Base-by-base conservation (phyloP, 1,140 invertebrate genomes). In the Sitodiplosis mosellana region DNA sequence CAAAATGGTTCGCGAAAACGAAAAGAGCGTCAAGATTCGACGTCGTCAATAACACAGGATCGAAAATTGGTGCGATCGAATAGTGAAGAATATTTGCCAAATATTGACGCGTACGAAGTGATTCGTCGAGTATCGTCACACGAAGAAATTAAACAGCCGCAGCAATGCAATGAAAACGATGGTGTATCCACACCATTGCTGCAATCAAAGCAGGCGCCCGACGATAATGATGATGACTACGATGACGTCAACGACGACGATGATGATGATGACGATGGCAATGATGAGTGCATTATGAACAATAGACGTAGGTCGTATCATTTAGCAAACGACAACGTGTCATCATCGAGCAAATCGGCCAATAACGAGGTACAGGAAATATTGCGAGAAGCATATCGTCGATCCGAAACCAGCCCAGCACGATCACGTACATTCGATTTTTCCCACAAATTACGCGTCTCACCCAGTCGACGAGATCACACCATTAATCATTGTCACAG, bases 11-110 rank as follows among this genome's bases (percentile, higher is more conserved):
- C 54, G 63, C 70, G 81, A 49, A 87, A 86, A 61, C 73, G 82
- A 38, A 84, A 84, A 61, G 83, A 87, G 65, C 72, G 80, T 37
- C 74, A 81, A 46, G 81, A 85, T 61, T 73, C 70, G 55, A 66
- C 61, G 45, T 76, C 74, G 22, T 77, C 72, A 34, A 64, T 68
- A 51, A 73, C 67, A 15, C 75, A 78, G 55, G 82, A 87, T 58
- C 71, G 80, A 47, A 87, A 85, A 61, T 71, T 85, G 41, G 77
- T 83, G 54, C 75, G 80, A 66, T 83, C 74, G 46, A 82, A 77
- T 63, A 83, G 80, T 52, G 81, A 83, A 58, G 81, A 77, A 58
- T 51, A 66, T 33, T 56, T 55, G 20, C 61, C 69, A 48, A 64
- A 60, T 45, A 57, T 56, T 20, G 56, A 58, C 11, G 55, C 59